phyloP scores from a whole-genome alignment of 1,140 invertebrate genomes.

The Drosophila orosa region DNA sequence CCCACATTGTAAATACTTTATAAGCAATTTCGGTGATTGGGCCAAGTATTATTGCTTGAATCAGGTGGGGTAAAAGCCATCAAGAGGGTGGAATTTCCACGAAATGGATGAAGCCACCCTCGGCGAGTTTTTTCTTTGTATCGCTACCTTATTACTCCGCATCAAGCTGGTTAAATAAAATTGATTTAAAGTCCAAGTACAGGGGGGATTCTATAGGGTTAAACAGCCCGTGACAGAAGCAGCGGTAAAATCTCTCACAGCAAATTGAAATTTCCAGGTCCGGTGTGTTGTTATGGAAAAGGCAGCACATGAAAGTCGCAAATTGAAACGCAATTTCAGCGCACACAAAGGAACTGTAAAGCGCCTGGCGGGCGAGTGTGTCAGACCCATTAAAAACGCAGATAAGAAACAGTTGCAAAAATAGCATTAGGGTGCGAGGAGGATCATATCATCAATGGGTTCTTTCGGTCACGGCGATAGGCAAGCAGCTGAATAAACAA shows the following conservation, averaged over 20 bases:
- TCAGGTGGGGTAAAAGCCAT: neutral
- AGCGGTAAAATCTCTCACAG: neutral
- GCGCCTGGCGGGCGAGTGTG: neutral
- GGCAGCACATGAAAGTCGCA: conserved; percentile 24
- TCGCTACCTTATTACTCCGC: neutral
- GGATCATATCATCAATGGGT: conserved; percentile 25
- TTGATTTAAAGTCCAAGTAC: conserved; percentile 4
- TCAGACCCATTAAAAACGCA: conserved; percentile 26
- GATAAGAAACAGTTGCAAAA: conserved; percentile 28
- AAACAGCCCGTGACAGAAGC: conserved; percentile 2
- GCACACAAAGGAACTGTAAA: conserved; percentile 45
- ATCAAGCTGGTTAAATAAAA: conserved; percentile 1
- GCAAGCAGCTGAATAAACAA: conserved; percentile 59
- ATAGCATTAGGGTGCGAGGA: conserved; percentile 6
- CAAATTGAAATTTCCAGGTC: conserved; percentile 21
- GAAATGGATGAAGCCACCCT: conserved; percentile 4
- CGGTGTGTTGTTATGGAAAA: conserved; percentile 4
- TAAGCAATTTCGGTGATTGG: neutral
- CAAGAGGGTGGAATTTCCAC: conserved; percentile 3
- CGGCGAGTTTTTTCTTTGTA: conserved; percentile 2
- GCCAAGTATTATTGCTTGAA: neutral
- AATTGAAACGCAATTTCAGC: conserved; percentile 41
- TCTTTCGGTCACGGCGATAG: conserved; percentile 65
- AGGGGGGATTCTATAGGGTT: neutral
- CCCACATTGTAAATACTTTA: conserved; percentile 1